Base-by-base conservation (phyloP, 2,888 invertebrate genomes). In the Macaria liturata region DNA sequence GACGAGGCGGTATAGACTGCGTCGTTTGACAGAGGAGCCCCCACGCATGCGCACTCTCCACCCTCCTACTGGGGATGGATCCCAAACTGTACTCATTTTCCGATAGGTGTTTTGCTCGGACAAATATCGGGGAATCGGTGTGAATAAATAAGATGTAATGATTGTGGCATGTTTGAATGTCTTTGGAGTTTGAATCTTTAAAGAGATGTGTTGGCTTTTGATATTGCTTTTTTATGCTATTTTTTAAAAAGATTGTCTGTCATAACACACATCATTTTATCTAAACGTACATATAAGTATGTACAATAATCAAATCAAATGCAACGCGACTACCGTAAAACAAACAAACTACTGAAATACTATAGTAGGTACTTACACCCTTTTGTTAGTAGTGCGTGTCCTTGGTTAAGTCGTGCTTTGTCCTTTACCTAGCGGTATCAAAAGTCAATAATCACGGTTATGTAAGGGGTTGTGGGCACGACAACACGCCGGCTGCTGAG, bases 1-100 rank as follows among this genome's bases (percentile, higher is more conserved):
- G 74, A 67, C 73, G 78, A 75, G 70, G 75, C 64, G 69, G 66
- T 74, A 67, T 64, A 71, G 78, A 88, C 88, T 88, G 88, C 88
- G 89, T 76, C 88, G 89, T 73, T 72, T 81, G 76, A 78, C 71
- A 75, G 76, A 73, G 77, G 81, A 76, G 67, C 55, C 58, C 55
- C 68, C 75, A 81, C 88, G 87, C 88, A 80, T 82, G 88, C 84
- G 88, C 40, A 46, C 46, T 34, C 4, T 0, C 3, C n/a, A 4
- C 49, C 48, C 7, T 73, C 20, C 20, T 20, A 20, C 20, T 20
- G 69, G 72, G 78, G 81, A 80, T 80, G 77, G 80, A 81, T 64
- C 63, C 61, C 52, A 58, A 61, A 70, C 71, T 69, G 69, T 68
- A 70, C 69, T 67, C 71, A 68, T 77, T 76, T 76, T 70, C 83